These are phyloP conservation scores for Pavo muticus DNA, from an alignment of 2,113 vertebrate genomes.

Conservation along the genomic window DNA sequence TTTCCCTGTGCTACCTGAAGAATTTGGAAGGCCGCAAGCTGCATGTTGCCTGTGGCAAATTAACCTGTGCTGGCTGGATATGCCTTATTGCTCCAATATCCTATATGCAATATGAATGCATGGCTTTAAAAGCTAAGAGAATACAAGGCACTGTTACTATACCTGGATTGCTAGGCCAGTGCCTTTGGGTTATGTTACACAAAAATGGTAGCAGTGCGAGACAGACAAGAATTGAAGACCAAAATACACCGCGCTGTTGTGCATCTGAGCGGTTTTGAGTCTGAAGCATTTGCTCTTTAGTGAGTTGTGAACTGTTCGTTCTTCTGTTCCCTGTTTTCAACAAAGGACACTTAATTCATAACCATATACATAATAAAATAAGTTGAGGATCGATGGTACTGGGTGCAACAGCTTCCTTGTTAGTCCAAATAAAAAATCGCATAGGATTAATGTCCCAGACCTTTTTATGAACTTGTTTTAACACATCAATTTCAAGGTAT, in stretches of 20 bases:
- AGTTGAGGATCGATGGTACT: neutral
- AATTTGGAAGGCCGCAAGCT: constrained; percentile 23
- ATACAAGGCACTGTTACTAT: neutral
- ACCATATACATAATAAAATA: neutral
- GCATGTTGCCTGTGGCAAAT: constrained; percentile 1
- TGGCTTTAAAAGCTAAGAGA: neutral
- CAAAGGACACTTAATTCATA: neutral
- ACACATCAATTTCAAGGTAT: neutral
- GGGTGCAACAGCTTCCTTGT: neutral
- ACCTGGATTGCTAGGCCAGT: neutral
- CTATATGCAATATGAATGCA: neutral
- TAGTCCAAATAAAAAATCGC: neutral
- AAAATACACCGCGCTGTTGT: neutral
- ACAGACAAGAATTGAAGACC: neutral
- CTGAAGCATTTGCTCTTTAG: neutral
- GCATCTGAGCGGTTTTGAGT: neutral
- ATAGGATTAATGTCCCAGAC: neutral
- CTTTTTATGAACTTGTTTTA: neutral
- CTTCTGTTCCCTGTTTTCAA: neutral
- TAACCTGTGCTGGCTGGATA: neutral
- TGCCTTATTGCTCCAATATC: constrained; percentile 15
- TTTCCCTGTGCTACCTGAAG: constrained; percentile 20
- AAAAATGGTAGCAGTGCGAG: neutral
- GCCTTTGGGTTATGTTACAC: neutral
- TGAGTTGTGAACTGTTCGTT: neutral